A percentile compares a stretch with the other conserved stretches of the same genome.
These are phyloP conservation scores for Tillus elongatus DNA, from an alignment of 2,888 invertebrate genomes.

Conservation along the genomic window DNA sequence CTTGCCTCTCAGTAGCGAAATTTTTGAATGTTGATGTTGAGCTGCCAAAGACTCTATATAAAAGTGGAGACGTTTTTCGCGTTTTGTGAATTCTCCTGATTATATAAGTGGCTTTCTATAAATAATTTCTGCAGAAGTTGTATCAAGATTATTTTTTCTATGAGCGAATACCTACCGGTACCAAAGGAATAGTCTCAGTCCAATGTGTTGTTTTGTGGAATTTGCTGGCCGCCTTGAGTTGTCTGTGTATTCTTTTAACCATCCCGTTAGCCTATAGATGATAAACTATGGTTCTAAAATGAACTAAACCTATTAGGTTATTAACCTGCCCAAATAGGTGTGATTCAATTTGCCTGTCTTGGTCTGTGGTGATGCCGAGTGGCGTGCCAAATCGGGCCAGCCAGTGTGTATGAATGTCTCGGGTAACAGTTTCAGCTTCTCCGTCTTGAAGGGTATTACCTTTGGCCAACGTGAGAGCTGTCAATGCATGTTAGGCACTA, in stretches of 20 bases:
- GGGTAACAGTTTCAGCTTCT: not conserved
- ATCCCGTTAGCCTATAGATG: not conserved
- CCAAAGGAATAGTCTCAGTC: not conserved
- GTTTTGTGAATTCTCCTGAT: too few species aligned
- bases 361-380: not conserved
- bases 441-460: not conserved
- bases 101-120: too few species aligned
- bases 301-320: not conserved
- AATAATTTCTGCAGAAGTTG: too few species aligned
- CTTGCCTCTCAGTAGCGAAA: too few species aligned
- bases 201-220: not conserved
- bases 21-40: too few species aligned
- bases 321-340: not conserved
- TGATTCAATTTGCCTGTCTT: not conserved
- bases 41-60: too few species aligned
- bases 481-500: constrained; percentile 3
- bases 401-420: not conserved
- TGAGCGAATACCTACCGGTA: not conserved
- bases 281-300: not conserved
- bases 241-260: constrained; percentile 2
- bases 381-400: not conserved
- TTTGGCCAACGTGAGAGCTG: not conserved
- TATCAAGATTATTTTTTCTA: too few species aligned
- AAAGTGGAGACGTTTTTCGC: too few species aligned
- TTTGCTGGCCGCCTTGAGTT: not conserved